phyloP scores from a whole-genome alignment of 2,888 invertebrate species.

The Cerastoderma edule region DNA sequence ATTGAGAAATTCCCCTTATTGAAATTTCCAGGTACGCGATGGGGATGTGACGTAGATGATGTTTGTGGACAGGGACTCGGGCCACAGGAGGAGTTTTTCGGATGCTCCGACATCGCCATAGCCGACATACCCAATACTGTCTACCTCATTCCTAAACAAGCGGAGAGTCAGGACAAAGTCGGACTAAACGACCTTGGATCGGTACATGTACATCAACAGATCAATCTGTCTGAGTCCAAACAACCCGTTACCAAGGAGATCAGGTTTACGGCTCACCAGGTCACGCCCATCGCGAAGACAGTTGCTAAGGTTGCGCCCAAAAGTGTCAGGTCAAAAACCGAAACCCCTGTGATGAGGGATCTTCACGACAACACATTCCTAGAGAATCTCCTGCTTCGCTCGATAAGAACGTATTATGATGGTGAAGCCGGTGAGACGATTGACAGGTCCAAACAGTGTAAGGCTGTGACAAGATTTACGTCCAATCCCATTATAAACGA shows the following conservation, averaged over 20 bases:
- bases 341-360: neutral
- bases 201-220: neutral
- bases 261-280: no score
- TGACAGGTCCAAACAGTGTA: neutral
- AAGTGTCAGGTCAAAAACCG: no score
- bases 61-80: conserved; percentile 58
- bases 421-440: neutral
- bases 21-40: conserved; percentile 54
- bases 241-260: no score
- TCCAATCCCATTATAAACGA: conserved; percentile 48
- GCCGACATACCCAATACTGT: conserved; percentile 23
- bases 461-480: conserved; percentile 10
- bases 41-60: conserved; percentile 56
- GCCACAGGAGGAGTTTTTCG: conserved; percentile 67
- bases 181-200: conserved; percentile 42
- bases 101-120: conserved; percentile 62
- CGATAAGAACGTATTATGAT: conserved; percentile 1
- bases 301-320: no score
- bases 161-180: neutral
- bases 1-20: no score
- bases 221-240: neutral
- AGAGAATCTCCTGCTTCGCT: conserved; percentile 15
- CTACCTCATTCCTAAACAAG: conserved; percentile 22
- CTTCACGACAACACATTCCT: neutral
- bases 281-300: no score